Evolutionary conservation across 2,888 invertebrate species (phyloP).

Genomic region (Serripes groenlandicus): DNA sequence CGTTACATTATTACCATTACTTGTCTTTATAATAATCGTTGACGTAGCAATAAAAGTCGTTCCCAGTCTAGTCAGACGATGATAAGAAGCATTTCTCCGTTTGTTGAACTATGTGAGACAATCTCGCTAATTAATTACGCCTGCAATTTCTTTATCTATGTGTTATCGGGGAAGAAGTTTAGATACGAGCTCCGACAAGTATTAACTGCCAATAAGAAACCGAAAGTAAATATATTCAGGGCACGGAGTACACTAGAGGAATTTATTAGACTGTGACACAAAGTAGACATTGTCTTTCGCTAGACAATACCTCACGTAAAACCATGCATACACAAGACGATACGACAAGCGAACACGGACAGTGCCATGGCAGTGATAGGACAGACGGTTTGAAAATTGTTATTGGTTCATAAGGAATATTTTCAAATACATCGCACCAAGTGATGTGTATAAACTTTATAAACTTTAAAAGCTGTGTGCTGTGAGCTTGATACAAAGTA

Average conservation of each 20-base stretch:
- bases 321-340: no score
- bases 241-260: conserved; percentile 52
- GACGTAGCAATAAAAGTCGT: conserved; percentile 67
- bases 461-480: no score
- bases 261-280: conserved; percentile 37
- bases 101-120: conserved; percentile 70
- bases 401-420: no score
- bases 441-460: no score
- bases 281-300: no score
- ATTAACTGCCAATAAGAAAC: conserved; percentile 46
- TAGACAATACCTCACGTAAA: no score
- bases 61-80: conserved; percentile 38
- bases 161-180: conserved; percentile 80
- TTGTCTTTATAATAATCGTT: conserved; percentile 74
- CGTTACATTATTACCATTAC: conserved; percentile 76
- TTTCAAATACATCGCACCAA: no score
- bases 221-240: conserved; percentile 34
- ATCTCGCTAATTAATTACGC: conserved; percentile 79
- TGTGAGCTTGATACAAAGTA: no score
- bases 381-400: no score
- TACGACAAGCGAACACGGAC: no score
- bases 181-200: conserved; percentile 73
- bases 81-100: conserved; percentile 62
- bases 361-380: no score
- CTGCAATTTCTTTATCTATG: conserved; percentile 81